Conservation (phyloP, 2,113 vertebrate species). For the Nothocercus julius region DNA sequence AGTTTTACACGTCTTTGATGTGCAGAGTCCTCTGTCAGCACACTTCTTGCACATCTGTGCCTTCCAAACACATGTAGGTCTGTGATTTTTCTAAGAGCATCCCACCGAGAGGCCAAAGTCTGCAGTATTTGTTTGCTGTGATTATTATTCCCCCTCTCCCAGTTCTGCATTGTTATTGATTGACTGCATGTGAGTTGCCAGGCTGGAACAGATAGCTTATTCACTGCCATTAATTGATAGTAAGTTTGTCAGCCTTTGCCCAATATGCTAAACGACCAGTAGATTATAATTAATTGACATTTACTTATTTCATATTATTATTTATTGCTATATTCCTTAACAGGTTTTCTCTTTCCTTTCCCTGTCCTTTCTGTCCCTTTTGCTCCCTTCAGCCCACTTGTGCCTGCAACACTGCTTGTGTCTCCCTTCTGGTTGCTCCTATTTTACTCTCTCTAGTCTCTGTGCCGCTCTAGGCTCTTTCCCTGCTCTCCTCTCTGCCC, state of each 20-base stretch:
- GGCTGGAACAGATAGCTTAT: background rate
- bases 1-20: background rate
- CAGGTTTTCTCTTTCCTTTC: background rate
- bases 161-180: background rate
- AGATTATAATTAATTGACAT: background rate
- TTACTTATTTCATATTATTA: background rate
- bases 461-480: rapidly evolving
- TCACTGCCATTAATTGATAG: slow-evolving; percentile 4
- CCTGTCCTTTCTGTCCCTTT: background rate
- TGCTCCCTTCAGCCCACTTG: background rate
- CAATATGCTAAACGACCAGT: background rate
- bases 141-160: background rate
- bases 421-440: background rate
- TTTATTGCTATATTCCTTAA: background rate
- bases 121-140: background rate
- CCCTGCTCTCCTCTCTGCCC: background rate
- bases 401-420: background rate
- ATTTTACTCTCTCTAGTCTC: background rate
- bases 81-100: background rate
- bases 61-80: background rate
- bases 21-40: background rate
- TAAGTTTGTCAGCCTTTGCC: slow-evolving; percentile 17
- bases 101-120: background rate
- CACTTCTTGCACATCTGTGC: rapidly evolving
- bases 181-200: background rate